A percentile compares a stretch with the other conserved stretches of the same genome.
phyloP scores from a whole-genome alignment of 2,113 vertebrate species.

The Fukomys damarensis region DNA sequence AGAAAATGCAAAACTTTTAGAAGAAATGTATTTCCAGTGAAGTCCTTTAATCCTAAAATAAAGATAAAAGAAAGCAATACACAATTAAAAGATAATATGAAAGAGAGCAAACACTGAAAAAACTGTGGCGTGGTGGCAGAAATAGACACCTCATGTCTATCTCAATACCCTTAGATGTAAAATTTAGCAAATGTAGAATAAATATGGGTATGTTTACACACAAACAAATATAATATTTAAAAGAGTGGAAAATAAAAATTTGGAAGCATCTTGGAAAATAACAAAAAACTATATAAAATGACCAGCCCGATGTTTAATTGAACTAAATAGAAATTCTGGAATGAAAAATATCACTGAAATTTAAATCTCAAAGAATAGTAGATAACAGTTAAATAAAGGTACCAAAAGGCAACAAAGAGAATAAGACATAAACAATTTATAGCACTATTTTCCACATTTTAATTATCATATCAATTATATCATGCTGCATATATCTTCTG shows the following conservation, averaged over 20 bases:
- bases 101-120: not conserved
- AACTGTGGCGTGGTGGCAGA: not conserved
- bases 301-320: not conserved
- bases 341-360: constrained; percentile 25
- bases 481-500: not conserved
- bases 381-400: not conserved
- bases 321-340: constrained; percentile 26
- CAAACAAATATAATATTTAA: not conserved
- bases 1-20: not conserved
- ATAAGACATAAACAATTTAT: not conserved
- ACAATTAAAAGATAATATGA: not conserved
- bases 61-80: not conserved
- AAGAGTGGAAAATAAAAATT: not conserved
- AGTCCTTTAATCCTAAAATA: not conserved
- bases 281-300: not conserved
- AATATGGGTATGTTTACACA: not conserved
- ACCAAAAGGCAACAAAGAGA: constrained; percentile 39
- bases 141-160: not conserved
- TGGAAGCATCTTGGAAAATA: constrained; percentile 28
- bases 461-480: constrained; percentile 57
- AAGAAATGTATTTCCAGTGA: not conserved
- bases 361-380: constrained; percentile 31
- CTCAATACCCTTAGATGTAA: not conserved
- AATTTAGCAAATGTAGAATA: not conserved
- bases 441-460: constrained; percentile 45